Evolutionary conservation across 2,888 invertebrate species (phyloP), one percentile per base, ranked within the genome.

Genomic region (Chouioia cunea): DNA sequence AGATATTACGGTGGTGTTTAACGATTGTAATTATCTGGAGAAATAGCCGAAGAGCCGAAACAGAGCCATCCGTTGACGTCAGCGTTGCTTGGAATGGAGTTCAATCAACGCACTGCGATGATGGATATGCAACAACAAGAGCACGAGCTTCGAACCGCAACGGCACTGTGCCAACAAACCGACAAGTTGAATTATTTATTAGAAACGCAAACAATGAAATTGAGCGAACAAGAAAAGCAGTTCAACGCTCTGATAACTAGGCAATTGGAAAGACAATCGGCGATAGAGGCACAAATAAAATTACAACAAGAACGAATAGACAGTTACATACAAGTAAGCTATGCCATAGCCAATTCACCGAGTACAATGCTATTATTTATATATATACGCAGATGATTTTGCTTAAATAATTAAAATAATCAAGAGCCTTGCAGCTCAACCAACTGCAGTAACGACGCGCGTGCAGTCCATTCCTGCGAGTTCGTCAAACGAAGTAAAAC

Each of bases 41-140:
- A n/a, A n/a, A n/a, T n/a, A n/a, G n/a, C n/a, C n/a, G n/a, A n/a
- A n/a, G n/a, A n/a, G n/a, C n/a, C n/a, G n/a, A n/a, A n/a, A n/a
- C n/a, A n/a, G n/a, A n/a, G n/a, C n/a, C n/a, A n/a, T n/a, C n/a
- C n/a, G n/a, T n/a, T 71, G 1, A 59, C 79, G 8, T 76, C 82
- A 27, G 65, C 73, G 18, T 74, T 83, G 16, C 73, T 78, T 14
- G 74, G 78, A 63, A 71, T 78, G 12, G 82, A 84, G 64, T 78
- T 80, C 67, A 79, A 83, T 75, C 83, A 83, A 56, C 80, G 81
- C 68, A 76, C 80, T 43, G 76, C 80, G 65, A 74, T 83, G 46
- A 76, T 82, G 64, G 73, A 78, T 12, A 78, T 83, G 78, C 82
- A 83, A 56, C 83, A 82, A 47, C 82, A 83, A 66, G 82, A 83